phyloP scores from a whole-genome alignment of 2,113 vertebrate species.

The Pseudois nayaur region DNA sequence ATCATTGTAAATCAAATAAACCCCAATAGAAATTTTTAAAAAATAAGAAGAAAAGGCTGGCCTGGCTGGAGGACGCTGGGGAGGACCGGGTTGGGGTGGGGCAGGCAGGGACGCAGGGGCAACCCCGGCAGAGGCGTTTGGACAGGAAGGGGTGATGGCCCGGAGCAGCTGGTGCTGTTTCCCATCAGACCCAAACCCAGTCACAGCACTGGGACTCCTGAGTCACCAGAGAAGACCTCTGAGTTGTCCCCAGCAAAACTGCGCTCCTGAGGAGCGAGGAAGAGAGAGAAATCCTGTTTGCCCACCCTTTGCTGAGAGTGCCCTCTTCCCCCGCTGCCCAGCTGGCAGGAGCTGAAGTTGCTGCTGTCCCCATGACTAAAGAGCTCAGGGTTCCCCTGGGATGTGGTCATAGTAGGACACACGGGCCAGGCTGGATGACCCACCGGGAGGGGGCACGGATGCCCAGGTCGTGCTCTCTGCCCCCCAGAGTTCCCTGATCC shows the following conservation, averaged over 20 bases:
- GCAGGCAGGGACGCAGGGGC: accelerated
- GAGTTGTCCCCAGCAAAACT: accelerated
- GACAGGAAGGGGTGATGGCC: background rate
- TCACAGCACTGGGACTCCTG: background rate
- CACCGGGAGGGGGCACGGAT: accelerated
- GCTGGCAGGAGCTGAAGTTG: no score
- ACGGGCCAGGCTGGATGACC: background rate
- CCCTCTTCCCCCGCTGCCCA: accelerated
- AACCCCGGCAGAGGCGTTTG: accelerated
- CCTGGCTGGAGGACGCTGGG: background rate
- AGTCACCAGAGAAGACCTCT: background rate
- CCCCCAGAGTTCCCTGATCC: background rate
- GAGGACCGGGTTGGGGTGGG: accelerated
- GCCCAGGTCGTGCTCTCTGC: background rate
- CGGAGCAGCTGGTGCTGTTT: accelerated
- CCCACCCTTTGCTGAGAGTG: background rate
- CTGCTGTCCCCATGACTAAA: background rate
- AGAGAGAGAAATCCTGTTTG: background rate
- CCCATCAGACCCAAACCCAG: background rate
- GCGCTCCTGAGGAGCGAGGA: background rate
- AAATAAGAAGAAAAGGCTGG: background rate
- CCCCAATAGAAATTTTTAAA: background rate
- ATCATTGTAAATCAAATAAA: accelerated
- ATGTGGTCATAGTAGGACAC: accelerated
- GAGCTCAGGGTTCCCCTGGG: background rate